phyloP scores from a whole-genome alignment of 1,140 invertebrate species.

The Physella acuta region DNA sequence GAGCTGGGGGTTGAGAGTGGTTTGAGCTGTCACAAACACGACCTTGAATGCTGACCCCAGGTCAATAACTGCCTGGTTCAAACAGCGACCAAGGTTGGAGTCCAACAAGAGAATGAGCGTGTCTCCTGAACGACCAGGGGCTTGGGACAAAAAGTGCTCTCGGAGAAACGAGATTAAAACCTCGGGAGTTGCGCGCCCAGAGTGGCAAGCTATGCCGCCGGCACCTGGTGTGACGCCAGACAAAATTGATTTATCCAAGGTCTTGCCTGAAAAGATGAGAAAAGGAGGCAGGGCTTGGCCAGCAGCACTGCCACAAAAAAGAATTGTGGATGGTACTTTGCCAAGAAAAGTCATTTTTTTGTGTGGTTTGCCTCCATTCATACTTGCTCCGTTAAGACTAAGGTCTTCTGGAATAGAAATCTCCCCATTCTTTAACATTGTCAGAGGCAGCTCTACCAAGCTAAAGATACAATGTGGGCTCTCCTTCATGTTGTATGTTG shows the following conservation, averaged over 20 bases:
- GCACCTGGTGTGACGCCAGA: slow-evolving; percentile 19
- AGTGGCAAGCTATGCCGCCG: slow-evolving; percentile 1
- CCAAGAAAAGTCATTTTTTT: slow-evolving; percentile 9
- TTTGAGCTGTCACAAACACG: slow-evolving; percentile 21
- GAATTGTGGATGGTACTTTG: slow-evolving; percentile 17
- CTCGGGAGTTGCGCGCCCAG: slow-evolving; percentile 22
- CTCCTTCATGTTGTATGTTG: slow-evolving; percentile 19
- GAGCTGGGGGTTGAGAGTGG: slow-evolving; percentile 20
- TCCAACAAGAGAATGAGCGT: slow-evolving; percentile 17
- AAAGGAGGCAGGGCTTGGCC: slow-evolving; percentile 26
- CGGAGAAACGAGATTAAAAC: slow-evolving; percentile 18
- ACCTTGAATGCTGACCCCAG: slow-evolving; percentile 25
- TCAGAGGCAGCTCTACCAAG: slow-evolving; percentile 17
- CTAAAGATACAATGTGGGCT: slow-evolving; percentile 26
- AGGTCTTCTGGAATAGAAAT: slow-evolving; percentile 4
- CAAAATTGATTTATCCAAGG: slow-evolving; percentile 13
- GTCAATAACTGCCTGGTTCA: slow-evolving; percentile 20
- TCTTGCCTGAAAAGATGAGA: slow-evolving; percentile 18
- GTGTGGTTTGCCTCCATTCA: slow-evolving; percentile 18
- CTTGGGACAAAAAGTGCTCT: slow-evolving; percentile 23
- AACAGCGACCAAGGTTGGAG: slow-evolving; percentile 18
- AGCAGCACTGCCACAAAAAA: slow-evolving; percentile 27
- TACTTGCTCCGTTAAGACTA: background rate
- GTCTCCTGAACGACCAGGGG: slow-evolving; percentile 21
- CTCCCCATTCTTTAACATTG: slow-evolving; percentile 19